Conservation (phyloP, 37 sponge, comb jelly and placozoan species). For the Aphrocallistes beatrix region DNA sequence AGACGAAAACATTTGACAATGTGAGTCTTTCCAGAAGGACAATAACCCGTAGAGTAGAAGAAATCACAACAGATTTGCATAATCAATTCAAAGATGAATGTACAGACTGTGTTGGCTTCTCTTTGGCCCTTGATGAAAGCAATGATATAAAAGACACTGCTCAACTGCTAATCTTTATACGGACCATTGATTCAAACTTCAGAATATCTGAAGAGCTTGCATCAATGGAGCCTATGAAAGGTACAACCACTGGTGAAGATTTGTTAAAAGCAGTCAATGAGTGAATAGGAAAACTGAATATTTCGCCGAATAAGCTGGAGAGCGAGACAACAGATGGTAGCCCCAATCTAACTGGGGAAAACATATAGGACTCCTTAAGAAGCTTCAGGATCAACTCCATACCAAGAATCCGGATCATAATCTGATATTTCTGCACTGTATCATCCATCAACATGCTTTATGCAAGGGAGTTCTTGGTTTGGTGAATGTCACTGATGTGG, state of each 20-base stretch:
- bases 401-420: neutral
- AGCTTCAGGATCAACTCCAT: neutral
- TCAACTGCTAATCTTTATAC: neutral
- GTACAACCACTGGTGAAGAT: slow-evolving; percentile 18
- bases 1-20: slow-evolving; percentile 12
- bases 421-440: slow-evolving; percentile 15
- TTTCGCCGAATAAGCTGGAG: slow-evolving; percentile 14
- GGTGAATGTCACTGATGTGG: neutral
- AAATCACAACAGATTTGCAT: neutral
- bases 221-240: neutral
- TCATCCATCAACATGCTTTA: neutral
- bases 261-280: slow-evolving; percentile 15
- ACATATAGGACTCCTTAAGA: neutral
- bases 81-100: neutral
- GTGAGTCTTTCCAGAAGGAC: slow-evolving; percentile 18
- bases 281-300: neutral
- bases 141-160: neutral
- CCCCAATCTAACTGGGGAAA: slow-evolving; percentile 16
- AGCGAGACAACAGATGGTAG: slow-evolving; percentile 11
- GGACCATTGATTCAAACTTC: slow-evolving; percentile 2
- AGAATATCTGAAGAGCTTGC: neutral
- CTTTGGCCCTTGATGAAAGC: slow-evolving; percentile 14
- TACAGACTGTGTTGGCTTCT: slow-evolving; percentile 8
- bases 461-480: neutral
- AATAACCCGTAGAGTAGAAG: neutral